A percentile compares a stretch with the other conserved stretches of the same genome.
phyloP scores from a whole-genome alignment of 2,797 vertebrate genomes.

The Meda fulgida region DNA sequence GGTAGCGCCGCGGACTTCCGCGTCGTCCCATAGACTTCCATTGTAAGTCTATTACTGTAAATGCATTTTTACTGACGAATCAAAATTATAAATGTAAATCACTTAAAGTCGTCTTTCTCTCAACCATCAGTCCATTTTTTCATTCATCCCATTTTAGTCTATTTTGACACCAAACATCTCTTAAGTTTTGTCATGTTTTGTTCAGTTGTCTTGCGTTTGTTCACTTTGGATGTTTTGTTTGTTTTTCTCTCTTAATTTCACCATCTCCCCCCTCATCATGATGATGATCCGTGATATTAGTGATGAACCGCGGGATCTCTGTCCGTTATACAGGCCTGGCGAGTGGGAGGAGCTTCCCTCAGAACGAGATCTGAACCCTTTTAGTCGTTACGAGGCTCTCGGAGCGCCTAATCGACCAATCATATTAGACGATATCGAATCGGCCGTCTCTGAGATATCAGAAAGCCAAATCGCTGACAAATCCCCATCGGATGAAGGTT shows the following conservation, averaged over 20 bases:
- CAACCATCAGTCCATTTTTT: neutral
- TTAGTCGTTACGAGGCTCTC: constrained; percentile 92
- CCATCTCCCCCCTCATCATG: constrained; percentile 71
- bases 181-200: constrained; percentile 62
- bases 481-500: constrained; percentile 84
- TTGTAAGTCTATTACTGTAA: neutral
- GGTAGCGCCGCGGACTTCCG: too few species aligned
- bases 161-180: constrained; percentile 41
- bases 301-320: constrained; percentile 99
- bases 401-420: constrained; percentile 80
- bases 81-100: neutral
- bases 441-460: constrained; percentile 64
- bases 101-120: neutral
- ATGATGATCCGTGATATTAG: constrained; percentile 72
- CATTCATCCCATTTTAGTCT: neutral
- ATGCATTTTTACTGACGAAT: neutral
- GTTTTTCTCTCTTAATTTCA: constrained; percentile 75
- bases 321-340: constrained; percentile 99
- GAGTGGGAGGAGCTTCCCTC: constrained; percentile 98
- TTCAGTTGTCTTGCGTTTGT: constrained; percentile 65
- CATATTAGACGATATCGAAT: constrained; percentile 76
- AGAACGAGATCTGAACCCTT: constrained; percentile 93
- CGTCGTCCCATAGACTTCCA: neutral
- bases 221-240: constrained; percentile 68
- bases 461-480: constrained; percentile 79